Base-by-base conservation (phyloP, 2,797 vertebrate species). In the Kryptolebias ocellatus region DNA sequence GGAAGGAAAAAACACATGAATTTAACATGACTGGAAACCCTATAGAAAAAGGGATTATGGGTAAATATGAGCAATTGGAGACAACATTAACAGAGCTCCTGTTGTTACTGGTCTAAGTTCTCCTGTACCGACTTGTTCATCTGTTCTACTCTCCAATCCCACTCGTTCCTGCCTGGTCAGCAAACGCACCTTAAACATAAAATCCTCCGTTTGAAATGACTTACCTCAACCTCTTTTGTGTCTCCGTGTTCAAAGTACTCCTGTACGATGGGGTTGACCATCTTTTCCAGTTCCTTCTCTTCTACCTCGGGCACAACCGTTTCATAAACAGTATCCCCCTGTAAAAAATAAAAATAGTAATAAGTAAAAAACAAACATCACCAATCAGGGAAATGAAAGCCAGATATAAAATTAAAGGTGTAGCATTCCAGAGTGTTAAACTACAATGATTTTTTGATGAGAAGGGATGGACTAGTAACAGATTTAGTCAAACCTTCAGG, bases 221-320 rank as follows among this genome's bases (percentile, higher is more conserved):
- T 83, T 83, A 96, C 95, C 92, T 95, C 85, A 42, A 96, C 96
- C 69, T 96, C 95, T 62, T 92, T 92, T 58, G 95, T 95, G 90
- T 96, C 96, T 80, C 95, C 96, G 0, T 96, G 96, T 81, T 96
- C 94, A 60, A 96, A 96, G 87, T 96, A 96, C 73, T 96, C 96
- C 86, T 94, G 81, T 53, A 96, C 95, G 58, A 96, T 96, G 0
- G 96, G 96, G 80, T 95, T 96, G 70, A 96, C 95, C 4, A 91
- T 94, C 79, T 95, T 95, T 67, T 95, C 94, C 68, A 96, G 87
- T 60, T 95, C 93, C 16, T 56, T 89, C 81, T 95, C 95, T 1
- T 96, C 95, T 20, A 96, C 81, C 78, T 95, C 96, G 0, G 95
- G 96, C 46, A 94, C 89, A 47, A 96, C 95, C 0, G 91, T 96